phyloP scores from a whole-genome alignment of 2,797 vertebrate genomes.

The Pampus argenteus region DNA sequence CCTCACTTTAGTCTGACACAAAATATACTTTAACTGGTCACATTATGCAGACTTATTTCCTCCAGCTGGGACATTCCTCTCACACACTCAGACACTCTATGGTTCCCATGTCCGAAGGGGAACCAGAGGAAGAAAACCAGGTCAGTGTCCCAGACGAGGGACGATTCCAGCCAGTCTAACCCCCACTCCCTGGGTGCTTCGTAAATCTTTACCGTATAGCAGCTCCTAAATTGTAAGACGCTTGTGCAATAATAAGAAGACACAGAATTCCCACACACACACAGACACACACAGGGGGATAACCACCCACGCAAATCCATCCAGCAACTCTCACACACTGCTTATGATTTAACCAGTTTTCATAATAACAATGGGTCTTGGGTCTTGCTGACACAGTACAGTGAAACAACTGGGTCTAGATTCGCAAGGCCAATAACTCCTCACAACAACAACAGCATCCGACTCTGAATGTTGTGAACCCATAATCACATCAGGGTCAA shows the following conservation, averaged over 20 bases:
- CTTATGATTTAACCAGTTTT: slow-evolving; percentile 5
- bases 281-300: background rate
- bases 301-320: slow-evolving; percentile 8
- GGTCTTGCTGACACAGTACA: slow-evolving; percentile 31
- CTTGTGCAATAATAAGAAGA: background rate
- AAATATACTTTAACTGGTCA: slow-evolving; percentile 44
- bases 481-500: slow-evolving; percentile 40
- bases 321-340: background rate
- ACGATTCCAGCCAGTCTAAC: slow-evolving; percentile 18
- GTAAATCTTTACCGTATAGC: slow-evolving; percentile 59
- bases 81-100: slow-evolving; percentile 33
- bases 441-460: slow-evolving; percentile 58
- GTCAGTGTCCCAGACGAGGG: slow-evolving; percentile 46
- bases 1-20: slow-evolving; percentile 9
- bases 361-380: slow-evolving; percentile 1
- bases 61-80: slow-evolving; percentile 61
- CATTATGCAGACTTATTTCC: slow-evolving; percentile 59
- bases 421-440: slow-evolving; percentile 48
- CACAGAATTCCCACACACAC: slow-evolving; percentile 1
- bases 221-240: slow-evolving; percentile 42
- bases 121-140: slow-evolving; percentile 34
- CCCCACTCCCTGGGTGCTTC: slow-evolving; percentile 4
- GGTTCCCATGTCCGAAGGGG: slow-evolving; percentile 49
- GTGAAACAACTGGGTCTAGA: slow-evolving; percentile 45
- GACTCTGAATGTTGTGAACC: slow-evolving; percentile 21